These are phyloP conservation scores for Tenthredo mesomela DNA, from an alignment of 2,888 invertebrate species.

Conservation along the genomic window DNA sequence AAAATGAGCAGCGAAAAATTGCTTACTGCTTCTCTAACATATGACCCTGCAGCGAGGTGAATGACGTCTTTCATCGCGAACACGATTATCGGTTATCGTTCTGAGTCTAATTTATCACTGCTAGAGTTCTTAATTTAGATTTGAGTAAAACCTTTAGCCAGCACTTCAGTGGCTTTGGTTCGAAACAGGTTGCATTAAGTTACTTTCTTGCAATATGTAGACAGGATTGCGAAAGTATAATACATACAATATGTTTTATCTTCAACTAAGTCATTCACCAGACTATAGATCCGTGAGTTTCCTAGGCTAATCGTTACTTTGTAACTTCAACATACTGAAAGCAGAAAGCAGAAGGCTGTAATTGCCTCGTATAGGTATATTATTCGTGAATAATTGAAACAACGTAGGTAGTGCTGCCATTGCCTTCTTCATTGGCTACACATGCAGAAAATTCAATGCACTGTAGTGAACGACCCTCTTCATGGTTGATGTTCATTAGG, in stretches of 20 bases:
- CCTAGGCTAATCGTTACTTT: background rate
- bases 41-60: background rate
- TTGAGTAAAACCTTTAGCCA: background rate
- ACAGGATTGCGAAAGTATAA: background rate
- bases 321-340: background rate
- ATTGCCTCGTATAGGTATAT: background rate
- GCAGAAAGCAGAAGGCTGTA: background rate
- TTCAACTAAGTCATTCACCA: background rate
- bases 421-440: background rate
- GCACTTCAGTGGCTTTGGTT: background rate
- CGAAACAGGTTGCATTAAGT: background rate
- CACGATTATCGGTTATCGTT: background rate
- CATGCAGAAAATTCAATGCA: background rate
- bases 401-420: background rate
- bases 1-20: background rate
- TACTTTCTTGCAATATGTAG: background rate
- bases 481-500: background rate
- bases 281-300: background rate
- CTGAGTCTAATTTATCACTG: background rate
- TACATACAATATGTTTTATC: background rate
- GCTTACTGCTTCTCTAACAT: background rate
- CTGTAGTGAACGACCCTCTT: background rate
- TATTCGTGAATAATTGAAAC: background rate
- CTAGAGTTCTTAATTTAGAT: background rate
- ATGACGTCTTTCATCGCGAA: background rate